Conservation (phyloP, 1,140 invertebrate species). For the Microplitis mediator region DNA sequence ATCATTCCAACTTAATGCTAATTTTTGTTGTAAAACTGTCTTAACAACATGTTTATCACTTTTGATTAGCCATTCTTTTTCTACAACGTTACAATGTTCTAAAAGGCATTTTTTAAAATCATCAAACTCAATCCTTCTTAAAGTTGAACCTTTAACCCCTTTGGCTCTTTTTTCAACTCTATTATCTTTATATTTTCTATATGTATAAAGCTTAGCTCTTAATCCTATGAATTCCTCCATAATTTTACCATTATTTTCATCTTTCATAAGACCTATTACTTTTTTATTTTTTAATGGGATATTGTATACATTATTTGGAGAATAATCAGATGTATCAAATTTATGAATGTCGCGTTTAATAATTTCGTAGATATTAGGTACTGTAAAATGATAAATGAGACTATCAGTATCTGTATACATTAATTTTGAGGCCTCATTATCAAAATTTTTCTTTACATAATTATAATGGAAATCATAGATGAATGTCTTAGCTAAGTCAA, state of each 20-base stretch:
- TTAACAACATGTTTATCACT: background rate
- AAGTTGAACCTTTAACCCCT: background rate
- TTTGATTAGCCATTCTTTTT: background rate
- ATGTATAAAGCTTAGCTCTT: constrained; percentile 1
- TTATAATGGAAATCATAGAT: constrained; percentile 47
- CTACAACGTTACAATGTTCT: background rate
- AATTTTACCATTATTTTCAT: background rate
- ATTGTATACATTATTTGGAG: too few species aligned
- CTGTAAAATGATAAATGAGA: background rate
- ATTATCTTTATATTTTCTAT: constrained; percentile 2
- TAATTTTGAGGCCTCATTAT: background rate
- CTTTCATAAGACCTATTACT: too few species aligned
- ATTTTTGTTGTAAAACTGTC: background rate
- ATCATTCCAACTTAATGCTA: background rate
- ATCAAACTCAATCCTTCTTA: constrained; percentile 19
- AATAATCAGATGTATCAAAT: too few species aligned
- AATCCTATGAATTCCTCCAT: constrained; percentile 15
- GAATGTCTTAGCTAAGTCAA: background rate
- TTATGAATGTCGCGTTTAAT: too few species aligned
- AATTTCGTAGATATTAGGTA: too few species aligned
- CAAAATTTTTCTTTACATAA: constrained; percentile 35
- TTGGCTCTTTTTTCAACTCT: background rate
- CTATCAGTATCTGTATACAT: constrained; percentile 24
- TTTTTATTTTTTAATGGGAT: too few species aligned
- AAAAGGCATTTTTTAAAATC: constrained; percentile 1